A percentile compares a stretch with the other conserved stretches of the same genome.
Conservation (phyloP, 2,797 vertebrate species). For the Nyctalus aviator region DNA sequence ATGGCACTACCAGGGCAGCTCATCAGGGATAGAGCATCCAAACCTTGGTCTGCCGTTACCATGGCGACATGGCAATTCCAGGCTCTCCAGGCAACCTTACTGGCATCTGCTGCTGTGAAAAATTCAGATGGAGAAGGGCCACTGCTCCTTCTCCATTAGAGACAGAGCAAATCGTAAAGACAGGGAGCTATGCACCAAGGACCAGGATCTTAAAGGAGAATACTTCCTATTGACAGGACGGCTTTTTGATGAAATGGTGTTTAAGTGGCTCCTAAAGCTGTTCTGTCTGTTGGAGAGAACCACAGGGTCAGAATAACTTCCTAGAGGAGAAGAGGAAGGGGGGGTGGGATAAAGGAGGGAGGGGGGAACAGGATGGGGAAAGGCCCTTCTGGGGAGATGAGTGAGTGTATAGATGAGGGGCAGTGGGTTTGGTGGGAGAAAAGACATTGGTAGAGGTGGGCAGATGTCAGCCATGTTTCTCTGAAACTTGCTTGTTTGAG, state of each 20-base stretch:
- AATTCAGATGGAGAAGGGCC: constrained; percentile 80
- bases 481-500: not conserved
- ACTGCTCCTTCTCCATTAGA: constrained; percentile 60
- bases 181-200: not conserved
- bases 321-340: not conserved
- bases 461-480: not conserved
- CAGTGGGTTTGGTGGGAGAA: not conserved
- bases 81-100: constrained; percentile 83
- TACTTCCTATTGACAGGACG: not conserved
- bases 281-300: not conserved
- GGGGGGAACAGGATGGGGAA: not conserved
- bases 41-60: constrained; percentile 86
- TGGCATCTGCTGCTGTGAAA: constrained; percentile 81
- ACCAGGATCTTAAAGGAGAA: constrained; percentile 32
- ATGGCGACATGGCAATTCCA: constrained; percentile 86
- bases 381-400: not conserved
- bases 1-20: constrained; percentile 77
- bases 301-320: not conserved
- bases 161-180: constrained; percentile 43
- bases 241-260: not conserved
- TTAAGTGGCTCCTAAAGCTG: not conserved
- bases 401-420: not conserved
- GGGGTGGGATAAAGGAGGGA: too few relatives aligned
- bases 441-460: not conserved
- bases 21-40: constrained; percentile 83